Base-by-base conservation (phyloP, 2,888 invertebrate species). In the Pteria penguin region DNA sequence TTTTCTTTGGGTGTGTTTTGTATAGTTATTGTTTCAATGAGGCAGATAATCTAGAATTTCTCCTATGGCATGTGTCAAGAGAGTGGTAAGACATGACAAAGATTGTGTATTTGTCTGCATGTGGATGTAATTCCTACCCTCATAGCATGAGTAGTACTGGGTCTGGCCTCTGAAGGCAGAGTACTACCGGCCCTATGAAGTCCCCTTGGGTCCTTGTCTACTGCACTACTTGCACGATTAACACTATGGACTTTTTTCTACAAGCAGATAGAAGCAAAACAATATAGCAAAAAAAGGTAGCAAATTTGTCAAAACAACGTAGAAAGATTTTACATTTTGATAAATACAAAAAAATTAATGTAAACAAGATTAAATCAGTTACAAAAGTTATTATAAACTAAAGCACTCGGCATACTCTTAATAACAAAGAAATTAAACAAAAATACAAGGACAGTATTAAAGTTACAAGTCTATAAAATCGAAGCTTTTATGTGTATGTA, bases 111-210 rank as follows among this genome's bases (percentile, higher is more conserved):
- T n/a, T 27, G 18, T 32, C 22, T 26, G 33, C 14, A 26, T 27
- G 18, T 22, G 4, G 27, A 55, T 22, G 2, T 4, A 8, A 29
- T 11, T 32, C 67, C 62, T 83, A 89, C 89, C 86, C 88, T 82
- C 84, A 88, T 86, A 65, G 88, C 87, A 81, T 89, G 87, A 54
- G 90, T 90, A 29, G 90, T 90, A 78, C 88, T 90, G 18, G 90
- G 90, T 60, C 90, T 72, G 58, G 84, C 72, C 74, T 79, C 88
- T 81, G 68, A 80, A 52, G 71, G 75, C 58, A 71, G 81, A 66
- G 78, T 76, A 76, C 70, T 80, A 72, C 83, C 75, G 52, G 87
- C 84, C 57, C 82, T 79, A 66, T 81, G 82, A 27, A 80, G 79
- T 31, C 83, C 76, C 33, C 88, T 74, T 57, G 83, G 76, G 73